phyloP scores from a whole-genome alignment of 2,888 invertebrate species.

The Polydrusus tereticollis region DNA sequence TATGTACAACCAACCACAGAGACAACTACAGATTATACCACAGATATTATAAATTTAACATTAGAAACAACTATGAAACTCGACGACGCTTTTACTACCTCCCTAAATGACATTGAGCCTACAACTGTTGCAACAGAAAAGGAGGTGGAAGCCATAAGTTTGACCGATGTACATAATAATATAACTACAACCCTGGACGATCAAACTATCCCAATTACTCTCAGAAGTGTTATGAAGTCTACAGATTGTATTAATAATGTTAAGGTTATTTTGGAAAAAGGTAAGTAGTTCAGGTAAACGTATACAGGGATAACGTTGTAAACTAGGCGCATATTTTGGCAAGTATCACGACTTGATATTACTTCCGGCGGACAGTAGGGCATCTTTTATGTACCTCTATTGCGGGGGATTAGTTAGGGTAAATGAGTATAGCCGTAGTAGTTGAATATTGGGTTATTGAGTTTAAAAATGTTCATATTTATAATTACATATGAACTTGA shows the following conservation, averaged over 20 bases:
- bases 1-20: background rate
- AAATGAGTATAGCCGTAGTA: too few relatives aligned
- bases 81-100: conserved; percentile 52
- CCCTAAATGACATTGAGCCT: conserved; percentile 37
- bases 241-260: conserved; percentile 60
- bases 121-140: conserved; percentile 9
- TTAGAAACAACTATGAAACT: conserved; percentile 1
- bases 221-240: conserved; percentile 60
- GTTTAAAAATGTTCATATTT: too few relatives aligned
- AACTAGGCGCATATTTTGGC: too few relatives aligned
- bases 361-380: too few relatives aligned
- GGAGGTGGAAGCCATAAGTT: conserved; percentile 12
- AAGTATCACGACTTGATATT: too few relatives aligned
- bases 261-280: conserved; percentile 29
- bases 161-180: conserved; percentile 41
- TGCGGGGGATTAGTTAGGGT: too few relatives aligned
- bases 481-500: too few relatives aligned
- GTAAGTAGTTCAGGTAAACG: conserved; percentile 3
- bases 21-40: background rate
- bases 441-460: too few relatives aligned
- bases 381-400: too few relatives aligned
- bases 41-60: background rate
- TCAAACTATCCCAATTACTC: conserved; percentile 51
- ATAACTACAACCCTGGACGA: conserved; percentile 37
- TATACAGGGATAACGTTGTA: too few relatives aligned